phyloP scores from a whole-genome alignment of 2,797 vertebrate genomes.

The Synanceia verrucosa region DNA sequence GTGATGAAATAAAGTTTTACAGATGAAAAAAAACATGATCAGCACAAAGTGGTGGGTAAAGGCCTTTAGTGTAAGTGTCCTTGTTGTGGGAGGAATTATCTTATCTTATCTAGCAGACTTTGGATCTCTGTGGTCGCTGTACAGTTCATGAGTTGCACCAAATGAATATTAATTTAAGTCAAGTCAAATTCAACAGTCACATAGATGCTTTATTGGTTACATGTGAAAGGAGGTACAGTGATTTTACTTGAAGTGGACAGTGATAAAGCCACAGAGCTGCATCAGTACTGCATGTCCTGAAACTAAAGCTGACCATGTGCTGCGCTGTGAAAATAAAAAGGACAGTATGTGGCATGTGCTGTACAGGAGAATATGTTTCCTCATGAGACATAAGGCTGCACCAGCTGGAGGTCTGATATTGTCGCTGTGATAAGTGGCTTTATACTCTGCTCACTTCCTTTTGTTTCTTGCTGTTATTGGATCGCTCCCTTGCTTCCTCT shows the following conservation, averaged over 20 bases:
- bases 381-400: slow-evolving; percentile 56
- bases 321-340: slow-evolving; percentile 33
- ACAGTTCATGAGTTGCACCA: not conserved
- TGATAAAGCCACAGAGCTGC: not conserved
- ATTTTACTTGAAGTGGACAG: not conserved
- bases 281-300: not conserved
- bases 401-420: slow-evolving; percentile 61
- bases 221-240: not conserved
- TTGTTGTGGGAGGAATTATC: no score
- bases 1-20: no score
- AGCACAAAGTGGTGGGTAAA: not conserved
- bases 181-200: not conserved
- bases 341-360: slow-evolving; percentile 35
- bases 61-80: not conserved
- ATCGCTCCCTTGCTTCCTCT: slow-evolving; percentile 31
- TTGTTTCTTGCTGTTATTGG: slow-evolving; percentile 35
- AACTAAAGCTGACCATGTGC: slow-evolving; percentile 31
- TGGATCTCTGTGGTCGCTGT: accelerated
- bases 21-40: not conserved
- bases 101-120: not conserved
- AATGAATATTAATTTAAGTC: not conserved
- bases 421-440: slow-evolving; percentile 54
- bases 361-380: slow-evolving; percentile 40
- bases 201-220: slow-evolving; percentile 29
- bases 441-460: slow-evolving; percentile 43